A percentile compares a stretch with the other conserved stretches of the same genome.
phyloP scores from a whole-genome alignment of 2,888 invertebrate species.

The Synergus gifuensis region DNA sequence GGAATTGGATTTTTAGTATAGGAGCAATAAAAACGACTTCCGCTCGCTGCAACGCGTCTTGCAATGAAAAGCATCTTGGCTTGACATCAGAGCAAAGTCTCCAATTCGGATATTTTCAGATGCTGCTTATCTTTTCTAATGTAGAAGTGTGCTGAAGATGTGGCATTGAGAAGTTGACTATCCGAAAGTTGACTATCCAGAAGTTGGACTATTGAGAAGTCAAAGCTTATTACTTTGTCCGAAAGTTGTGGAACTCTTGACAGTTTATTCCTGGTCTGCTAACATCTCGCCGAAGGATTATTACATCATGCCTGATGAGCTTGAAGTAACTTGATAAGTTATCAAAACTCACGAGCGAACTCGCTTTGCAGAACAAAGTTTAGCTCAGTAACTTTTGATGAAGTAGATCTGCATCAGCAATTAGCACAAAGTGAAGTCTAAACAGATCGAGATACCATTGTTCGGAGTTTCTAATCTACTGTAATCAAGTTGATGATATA shows the following conservation, averaged over 20 bases:
- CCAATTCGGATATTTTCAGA: background rate
- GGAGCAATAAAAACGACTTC: conserved; percentile 34
- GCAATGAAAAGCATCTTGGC: conserved; percentile 18
- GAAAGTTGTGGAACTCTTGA: background rate
- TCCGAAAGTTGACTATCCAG: no score
- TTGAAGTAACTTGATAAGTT: conserved; percentile 1
- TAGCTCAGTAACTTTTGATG: background rate
- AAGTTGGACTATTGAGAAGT: background rate
- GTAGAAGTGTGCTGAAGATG: no score
- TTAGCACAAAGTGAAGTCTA: background rate
- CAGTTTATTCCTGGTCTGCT: background rate
- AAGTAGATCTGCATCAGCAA: conserved; percentile 13
- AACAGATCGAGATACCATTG: conserved; percentile 20
- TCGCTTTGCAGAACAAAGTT: background rate
- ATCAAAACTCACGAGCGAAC: conserved; percentile 8
- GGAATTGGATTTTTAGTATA: conserved; percentile 29
- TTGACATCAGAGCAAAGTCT: background rate
- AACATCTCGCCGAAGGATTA: background rate
- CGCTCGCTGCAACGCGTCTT: conserved; percentile 11
- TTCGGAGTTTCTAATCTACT: conserved; percentile 3
- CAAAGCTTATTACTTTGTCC: background rate
- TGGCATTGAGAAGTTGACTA: no score
- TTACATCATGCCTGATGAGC: background rate
- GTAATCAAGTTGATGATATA: background rate
- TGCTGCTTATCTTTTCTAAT: background rate